These are phyloP conservation scores for Chouioia cunea DNA, from an alignment of 2,888 invertebrate genomes.

Conservation along the genomic window DNA sequence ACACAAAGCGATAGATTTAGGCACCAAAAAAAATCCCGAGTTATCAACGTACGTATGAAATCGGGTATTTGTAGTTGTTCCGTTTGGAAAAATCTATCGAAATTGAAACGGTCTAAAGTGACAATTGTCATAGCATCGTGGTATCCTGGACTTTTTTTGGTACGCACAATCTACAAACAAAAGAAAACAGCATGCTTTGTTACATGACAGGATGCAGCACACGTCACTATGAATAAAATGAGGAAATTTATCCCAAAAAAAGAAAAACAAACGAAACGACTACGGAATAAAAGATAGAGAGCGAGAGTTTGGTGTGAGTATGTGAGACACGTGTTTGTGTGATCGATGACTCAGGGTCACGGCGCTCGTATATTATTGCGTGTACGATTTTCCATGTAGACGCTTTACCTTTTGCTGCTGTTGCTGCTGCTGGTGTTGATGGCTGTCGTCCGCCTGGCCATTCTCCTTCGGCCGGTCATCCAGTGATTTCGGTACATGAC, in stretches of 20 bases:
- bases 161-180: too few relatives aligned
- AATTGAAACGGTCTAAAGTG: too few relatives aligned
- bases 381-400: background rate
- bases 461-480: conserved; percentile 84
- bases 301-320: background rate
- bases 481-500: conserved; percentile 73
- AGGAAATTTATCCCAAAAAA: conserved; percentile 31
- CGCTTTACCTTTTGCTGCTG: conserved; percentile 69
- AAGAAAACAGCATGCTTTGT: too few relatives aligned
- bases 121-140: too few relatives aligned
- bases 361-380: background rate
- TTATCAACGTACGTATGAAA: too few relatives aligned
- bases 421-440: conserved; percentile 62
- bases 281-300: background rate
- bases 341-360: conserved; percentile 26
- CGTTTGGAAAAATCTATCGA: too few relatives aligned
- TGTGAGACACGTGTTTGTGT: conserved; percentile 20
- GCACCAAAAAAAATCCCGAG: conserved; percentile 27
- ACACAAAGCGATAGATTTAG: conserved; percentile 23
- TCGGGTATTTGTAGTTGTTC: too few relatives aligned
- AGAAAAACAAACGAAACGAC: conserved; percentile 20
- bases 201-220: too few relatives aligned
- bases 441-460: conserved; percentile 78
- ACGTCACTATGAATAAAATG: conserved; percentile 20
- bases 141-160: too few relatives aligned